These are phyloP conservation scores for Pimephales promelas DNA, from an alignment of 2,113 vertebrate genomes.

Conservation along the genomic window DNA sequence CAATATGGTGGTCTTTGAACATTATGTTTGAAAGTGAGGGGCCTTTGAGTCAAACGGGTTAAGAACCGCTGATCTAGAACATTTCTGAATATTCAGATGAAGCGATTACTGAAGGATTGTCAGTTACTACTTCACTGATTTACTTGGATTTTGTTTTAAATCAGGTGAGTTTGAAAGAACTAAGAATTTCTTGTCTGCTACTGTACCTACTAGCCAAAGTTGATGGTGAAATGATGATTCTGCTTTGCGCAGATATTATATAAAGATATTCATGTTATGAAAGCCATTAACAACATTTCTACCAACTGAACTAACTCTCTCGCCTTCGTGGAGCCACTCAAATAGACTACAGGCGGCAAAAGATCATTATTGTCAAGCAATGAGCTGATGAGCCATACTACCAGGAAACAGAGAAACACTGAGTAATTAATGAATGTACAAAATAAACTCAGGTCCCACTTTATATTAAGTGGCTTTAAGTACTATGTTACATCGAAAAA, in stretches of 20 bases:
- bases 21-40: background rate
- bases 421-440: constrained; percentile 22
- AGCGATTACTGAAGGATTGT: background rate
- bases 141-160: background rate
- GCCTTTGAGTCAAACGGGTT: background rate
- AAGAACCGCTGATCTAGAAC: background rate
- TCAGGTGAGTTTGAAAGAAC: background rate
- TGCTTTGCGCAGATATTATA: background rate
- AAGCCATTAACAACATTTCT: constrained; percentile 23
- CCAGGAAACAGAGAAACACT: constrained; percentile 38
- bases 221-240: background rate
- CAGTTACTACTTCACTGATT: background rate
- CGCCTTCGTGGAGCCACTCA: background rate
- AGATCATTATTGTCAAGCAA: constrained; percentile 33
- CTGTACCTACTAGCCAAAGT: constrained; percentile 1
- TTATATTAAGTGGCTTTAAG: too few relatives aligned
- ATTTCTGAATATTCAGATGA: background rate
- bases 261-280: background rate
- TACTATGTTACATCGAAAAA: too few relatives aligned
- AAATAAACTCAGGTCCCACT: too few relatives aligned
- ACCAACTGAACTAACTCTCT: constrained; percentile 5
- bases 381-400: constrained; percentile 38
- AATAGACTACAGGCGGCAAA: background rate
- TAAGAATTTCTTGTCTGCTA: background rate
- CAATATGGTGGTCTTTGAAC: background rate